These are phyloP conservation scores for Palaemon carinicauda DNA, from an alignment of 1,140 invertebrate species.

Conservation along the genomic window DNA sequence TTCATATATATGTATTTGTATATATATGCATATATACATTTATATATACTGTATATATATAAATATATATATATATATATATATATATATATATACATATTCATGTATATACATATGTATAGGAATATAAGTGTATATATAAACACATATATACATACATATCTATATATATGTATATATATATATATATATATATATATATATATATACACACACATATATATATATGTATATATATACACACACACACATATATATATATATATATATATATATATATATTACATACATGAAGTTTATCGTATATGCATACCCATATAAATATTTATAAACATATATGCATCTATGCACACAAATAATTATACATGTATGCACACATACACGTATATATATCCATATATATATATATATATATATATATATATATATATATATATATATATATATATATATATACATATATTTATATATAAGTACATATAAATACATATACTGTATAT, in stretches of 20 bases:
- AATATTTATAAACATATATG: too few species aligned
- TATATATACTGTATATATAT: not conserved
- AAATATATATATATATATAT: conserved; percentile 29
- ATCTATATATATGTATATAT: not conserved
- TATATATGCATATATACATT: conserved; percentile 9
- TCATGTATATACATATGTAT: not conserved
- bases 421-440: too few species aligned
- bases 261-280: not conserved
- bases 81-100: not conserved
- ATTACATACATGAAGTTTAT: too few species aligned
- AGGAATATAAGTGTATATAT: not conserved
- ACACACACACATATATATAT: not conserved
- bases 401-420: too few species aligned
- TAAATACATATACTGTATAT: too few species aligned
- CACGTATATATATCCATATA: too few species aligned
- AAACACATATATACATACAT: not conserved
- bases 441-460: too few species aligned
- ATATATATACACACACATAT: not conserved
- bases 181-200: not conserved
- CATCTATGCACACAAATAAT: too few species aligned
- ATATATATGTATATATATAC: not conserved
- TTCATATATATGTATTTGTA: conserved; percentile 14
- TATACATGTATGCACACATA: too few species aligned
- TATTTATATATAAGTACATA: too few species aligned
- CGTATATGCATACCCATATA: too few species aligned